Conservation (phyloP, 2,113 vertebrate species). For the Reinhardtius hippoglossoides region DNA sequence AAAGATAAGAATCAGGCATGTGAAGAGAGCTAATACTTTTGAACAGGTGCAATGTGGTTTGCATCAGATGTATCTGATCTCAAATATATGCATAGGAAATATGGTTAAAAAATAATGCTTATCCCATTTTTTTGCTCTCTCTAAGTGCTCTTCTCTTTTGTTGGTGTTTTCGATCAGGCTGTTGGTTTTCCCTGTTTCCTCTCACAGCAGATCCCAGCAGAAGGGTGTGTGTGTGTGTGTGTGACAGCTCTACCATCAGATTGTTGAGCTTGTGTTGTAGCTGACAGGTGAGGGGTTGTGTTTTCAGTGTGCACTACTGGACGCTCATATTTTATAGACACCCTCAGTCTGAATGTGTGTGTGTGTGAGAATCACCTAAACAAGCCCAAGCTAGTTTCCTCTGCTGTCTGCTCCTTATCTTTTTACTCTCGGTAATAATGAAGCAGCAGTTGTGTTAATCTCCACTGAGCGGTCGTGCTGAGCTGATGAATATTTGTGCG, state of each 20-base stretch:
- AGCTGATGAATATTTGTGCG: background rate
- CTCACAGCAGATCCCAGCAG: background rate
- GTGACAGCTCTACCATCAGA: background rate
- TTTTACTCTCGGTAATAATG: background rate
- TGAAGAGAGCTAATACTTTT: too few species aligned
- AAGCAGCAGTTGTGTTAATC: background rate
- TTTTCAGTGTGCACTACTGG: background rate
- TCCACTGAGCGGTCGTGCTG: background rate
- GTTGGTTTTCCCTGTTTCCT: background rate
- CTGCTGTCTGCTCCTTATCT: background rate
- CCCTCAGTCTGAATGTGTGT: constrained; percentile 20
- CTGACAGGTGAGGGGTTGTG: background rate
- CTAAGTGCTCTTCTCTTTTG: background rate
- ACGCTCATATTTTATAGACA: background rate
- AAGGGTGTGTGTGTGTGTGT: too few species aligned
- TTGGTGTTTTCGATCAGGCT: background rate
- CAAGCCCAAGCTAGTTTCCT: background rate
- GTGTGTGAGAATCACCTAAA: too few species aligned
- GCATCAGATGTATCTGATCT: too few species aligned
- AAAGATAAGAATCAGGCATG: too few species aligned
- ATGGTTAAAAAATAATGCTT: too few species aligned
- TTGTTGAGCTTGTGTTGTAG: background rate
- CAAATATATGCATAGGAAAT: too few species aligned
- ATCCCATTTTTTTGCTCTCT: background rate
- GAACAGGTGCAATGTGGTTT: too few species aligned